Evolutionary conservation across 2,113 vertebrate species (phyloP).

Genomic region (Aptenodytes patagonicus): DNA sequence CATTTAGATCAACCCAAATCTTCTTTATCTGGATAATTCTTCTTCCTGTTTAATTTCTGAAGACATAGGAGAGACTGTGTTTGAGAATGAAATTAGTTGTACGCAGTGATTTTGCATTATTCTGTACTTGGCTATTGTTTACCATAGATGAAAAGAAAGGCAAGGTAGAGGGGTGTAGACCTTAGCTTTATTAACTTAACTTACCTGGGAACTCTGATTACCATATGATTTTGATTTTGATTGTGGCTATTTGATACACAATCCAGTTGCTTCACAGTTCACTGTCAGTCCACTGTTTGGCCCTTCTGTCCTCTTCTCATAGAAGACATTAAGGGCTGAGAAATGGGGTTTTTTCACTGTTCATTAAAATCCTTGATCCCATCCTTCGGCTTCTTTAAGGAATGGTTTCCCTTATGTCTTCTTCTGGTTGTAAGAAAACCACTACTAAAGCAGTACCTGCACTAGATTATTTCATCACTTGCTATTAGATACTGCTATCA

Average conservation of each 20-base stretch:
- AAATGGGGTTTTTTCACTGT: not conserved
- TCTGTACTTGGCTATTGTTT: not conserved
- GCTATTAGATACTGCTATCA: not conserved
- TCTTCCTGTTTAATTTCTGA: not conserved
- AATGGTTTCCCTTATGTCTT: not conserved
- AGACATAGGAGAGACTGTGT: not conserved
- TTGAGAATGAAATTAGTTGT: not conserved
- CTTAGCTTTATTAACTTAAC: not conserved
- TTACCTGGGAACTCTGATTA: not conserved
- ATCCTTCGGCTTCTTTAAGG: not conserved
- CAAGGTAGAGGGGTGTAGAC: fast-evolving
- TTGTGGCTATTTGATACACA: not conserved
- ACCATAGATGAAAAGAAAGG: not conserved
- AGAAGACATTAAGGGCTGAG: not conserved
- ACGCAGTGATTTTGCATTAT: not conserved
- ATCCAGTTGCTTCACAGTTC: not conserved
- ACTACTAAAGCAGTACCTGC: not conserved
- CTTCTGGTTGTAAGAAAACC: not conserved
- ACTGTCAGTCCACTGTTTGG: not conserved
- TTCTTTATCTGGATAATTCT: not conserved
- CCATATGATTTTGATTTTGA: not conserved
- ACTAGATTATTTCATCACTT: not conserved
- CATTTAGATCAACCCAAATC: not conserved
- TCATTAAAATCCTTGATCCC: not conserved
- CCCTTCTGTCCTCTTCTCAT: not conserved